A percentile compares a stretch with the other conserved stretches of the same genome.
phyloP scores from a whole-genome alignment of 35 echinoderm and acorn worm species.

The Strongylocentrotus purpuratus region DNA sequence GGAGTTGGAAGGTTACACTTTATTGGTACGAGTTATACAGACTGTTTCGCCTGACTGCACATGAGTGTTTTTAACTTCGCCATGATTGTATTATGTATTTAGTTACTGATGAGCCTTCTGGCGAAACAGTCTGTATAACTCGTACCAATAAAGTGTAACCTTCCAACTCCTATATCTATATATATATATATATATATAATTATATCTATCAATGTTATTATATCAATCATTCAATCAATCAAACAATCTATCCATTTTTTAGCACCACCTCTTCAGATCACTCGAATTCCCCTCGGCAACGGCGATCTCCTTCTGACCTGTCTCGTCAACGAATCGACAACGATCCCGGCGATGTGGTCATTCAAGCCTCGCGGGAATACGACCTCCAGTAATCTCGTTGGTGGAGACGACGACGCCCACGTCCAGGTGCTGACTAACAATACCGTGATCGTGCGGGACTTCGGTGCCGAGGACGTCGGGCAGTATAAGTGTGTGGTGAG shows the following conservation, averaged over 20 bases:
- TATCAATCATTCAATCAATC: background rate
- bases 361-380: background rate
- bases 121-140: too few species aligned
- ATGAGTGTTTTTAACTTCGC: too few species aligned
- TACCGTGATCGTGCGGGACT: slow-evolving; percentile 1
- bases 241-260: background rate
- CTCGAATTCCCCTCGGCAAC: background rate
- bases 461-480: background rate
- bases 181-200: too few species aligned
- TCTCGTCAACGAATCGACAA: background rate
- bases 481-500: background rate
- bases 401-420: background rate
- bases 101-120: too few species aligned
- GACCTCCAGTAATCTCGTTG: background rate
- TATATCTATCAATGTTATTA: too few species aligned
- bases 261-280: background rate
- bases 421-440: slow-evolving; percentile 4
- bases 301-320: background rate
- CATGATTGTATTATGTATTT: too few species aligned
- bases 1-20: too few species aligned
- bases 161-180: too few species aligned
- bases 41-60: too few species aligned
- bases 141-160: too few species aligned
- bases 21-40: too few species aligned
- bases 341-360: background rate